These are phyloP conservation scores for Limosa lapponica DNA, from an alignment of 2,797 vertebrate species.

Conservation along the genomic window DNA sequence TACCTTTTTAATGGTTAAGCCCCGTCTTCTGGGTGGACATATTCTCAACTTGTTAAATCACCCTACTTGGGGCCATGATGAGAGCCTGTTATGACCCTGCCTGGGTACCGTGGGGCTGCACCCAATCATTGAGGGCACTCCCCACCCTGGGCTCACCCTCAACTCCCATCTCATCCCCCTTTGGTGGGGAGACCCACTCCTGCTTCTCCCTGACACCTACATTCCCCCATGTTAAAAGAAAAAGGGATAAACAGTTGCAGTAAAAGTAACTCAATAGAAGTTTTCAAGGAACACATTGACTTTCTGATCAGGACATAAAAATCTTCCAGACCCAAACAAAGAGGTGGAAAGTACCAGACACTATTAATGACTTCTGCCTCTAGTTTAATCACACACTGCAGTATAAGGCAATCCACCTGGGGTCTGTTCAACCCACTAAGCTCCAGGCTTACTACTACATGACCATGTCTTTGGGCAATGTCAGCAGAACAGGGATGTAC, in stretches of 20 bases:
- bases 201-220: neutral
- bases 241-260: neutral
- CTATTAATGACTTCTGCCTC: neutral
- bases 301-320: neutral
- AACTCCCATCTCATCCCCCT: neutral
- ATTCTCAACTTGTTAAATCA: neutral
- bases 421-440: neutral
- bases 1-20: neutral
- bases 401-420: neutral
- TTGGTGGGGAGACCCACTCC: fast-evolving
- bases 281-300: neutral
- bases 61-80: neutral
- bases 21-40: neutral
- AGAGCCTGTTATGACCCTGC: neutral
- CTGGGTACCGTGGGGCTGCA: neutral
- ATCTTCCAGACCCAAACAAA: neutral
- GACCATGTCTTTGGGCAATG: neutral
- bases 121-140: neutral
- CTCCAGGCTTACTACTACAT: neutral
- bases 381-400: neutral
- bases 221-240: neutral
- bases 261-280: neutral
- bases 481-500: neutral
- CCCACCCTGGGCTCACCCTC: neutral
- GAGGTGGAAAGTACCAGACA: neutral